Evolutionary conservation across 2,797 vertebrate genomes (phyloP).

Genomic region (Pipistrellus nathusii): DNA sequence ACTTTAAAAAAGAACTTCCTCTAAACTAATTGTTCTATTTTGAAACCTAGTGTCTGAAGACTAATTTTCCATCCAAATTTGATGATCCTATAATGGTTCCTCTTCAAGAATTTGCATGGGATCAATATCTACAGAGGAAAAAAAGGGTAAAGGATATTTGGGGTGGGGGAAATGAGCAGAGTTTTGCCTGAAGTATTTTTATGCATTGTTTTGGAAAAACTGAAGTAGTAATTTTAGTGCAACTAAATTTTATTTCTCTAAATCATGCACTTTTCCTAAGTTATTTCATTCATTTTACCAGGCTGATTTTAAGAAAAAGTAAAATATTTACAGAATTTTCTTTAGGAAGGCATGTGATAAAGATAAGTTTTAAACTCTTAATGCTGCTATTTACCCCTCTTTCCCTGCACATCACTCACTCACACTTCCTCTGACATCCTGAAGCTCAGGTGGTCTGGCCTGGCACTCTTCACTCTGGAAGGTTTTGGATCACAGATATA

Average conservation of each 20-base stretch:
- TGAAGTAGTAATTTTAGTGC: constrained; percentile 2
- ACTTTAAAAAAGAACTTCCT: constrained; percentile 58
- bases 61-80: constrained; percentile 84
- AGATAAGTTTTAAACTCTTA: constrained; percentile 26
- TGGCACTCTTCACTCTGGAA: background rate
- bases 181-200: constrained; percentile 43
- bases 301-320: constrained; percentile 10
- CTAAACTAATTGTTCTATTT: constrained; percentile 70
- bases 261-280: constrained; percentile 13
- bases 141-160: constrained; percentile 83
- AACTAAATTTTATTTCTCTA: constrained; percentile 50
- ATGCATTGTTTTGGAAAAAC: constrained; percentile 5
- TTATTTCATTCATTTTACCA: constrained; percentile 57
- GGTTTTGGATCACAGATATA: background rate
- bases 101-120: constrained; percentile 87
- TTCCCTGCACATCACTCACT: background rate
- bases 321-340: constrained; percentile 36
- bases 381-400: background rate
- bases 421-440: background rate
- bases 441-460: background rate
- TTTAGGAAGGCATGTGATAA: background rate
- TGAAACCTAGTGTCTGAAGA: constrained; percentile 86
- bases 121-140: constrained; percentile 85
- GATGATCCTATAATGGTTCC: constrained; percentile 85
- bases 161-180: background rate